Base-by-base conservation (phyloP, 2,113 vertebrate genomes). In the Hepsetus odoe region DNA sequence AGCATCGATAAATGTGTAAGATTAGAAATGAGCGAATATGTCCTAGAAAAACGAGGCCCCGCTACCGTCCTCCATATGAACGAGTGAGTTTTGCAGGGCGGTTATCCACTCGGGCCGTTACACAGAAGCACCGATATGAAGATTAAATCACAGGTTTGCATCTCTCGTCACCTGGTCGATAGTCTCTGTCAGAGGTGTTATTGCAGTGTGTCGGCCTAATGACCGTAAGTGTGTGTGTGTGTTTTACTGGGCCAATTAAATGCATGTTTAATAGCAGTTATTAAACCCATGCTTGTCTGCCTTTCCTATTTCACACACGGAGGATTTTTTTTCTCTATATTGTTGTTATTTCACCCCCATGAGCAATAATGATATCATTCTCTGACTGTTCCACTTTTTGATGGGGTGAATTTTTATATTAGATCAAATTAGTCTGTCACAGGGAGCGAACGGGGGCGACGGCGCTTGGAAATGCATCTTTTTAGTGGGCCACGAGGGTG, bases 181-280 rank as follows among this genome's bases (percentile, higher is more conserved):
- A 65, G 79, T 69, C 26, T 44, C 59, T 80, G 64, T 59, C 79
- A 49, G 72, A 24, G 24, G 10, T 73, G 62, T 82, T 68, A 46
- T 72, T 69, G 55, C 42, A 51, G 24, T 40, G 62, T 82, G n/a
- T 30, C 59, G 53, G 70, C 61, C 42, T 70, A 78, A 74, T 74
- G 51, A 74, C 24, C 58, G 51, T 77, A 72, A 74, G 62, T 64
- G 20, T 69, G 62, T 69, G 20, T 68, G 46, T 56, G 71, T 69
- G 51, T 46, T 79, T 74, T 74, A 67, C 24, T 62, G 49, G 44
- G 55, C 22, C n/a, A 59, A 82, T 78, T 68, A 68, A 74, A 74
- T 44, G 11, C 49, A 58, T 61, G 49, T 73, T 78, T 82, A 77
- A 82, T 78, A 78, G 44, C 38, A n/a, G 64, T 77, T 78, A 53